A percentile compares a stretch with the other conserved stretches of the same genome.
Evolutionary conservation across 2,797 vertebrate genomes (phyloP).

Genomic region (Helicolenus hilgendorfi): DNA sequence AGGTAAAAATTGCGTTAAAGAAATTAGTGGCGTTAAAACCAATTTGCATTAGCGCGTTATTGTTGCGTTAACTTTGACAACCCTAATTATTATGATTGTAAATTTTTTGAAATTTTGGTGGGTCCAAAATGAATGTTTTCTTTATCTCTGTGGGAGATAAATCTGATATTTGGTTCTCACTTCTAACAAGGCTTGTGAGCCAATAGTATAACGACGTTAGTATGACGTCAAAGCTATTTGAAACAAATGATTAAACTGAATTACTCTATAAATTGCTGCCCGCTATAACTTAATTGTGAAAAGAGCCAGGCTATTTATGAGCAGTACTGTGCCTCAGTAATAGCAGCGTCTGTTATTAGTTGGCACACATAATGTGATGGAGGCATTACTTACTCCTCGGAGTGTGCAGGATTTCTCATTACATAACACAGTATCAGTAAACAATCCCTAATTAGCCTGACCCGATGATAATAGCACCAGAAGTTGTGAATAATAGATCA

Average conservation of each 20-base stretch:
- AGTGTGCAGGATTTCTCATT: constrained; percentile 61
- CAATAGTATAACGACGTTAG: too few species aligned
- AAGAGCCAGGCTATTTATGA: background rate
- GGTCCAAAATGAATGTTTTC: too few species aligned
- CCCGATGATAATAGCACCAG: constrained; percentile 39
- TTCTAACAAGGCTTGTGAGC: too few species aligned
- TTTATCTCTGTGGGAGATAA: too few species aligned
- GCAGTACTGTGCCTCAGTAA: background rate
- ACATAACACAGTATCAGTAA: constrained; percentile 66
- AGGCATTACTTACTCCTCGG: constrained; percentile 30
- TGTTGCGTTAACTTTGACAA: too few species aligned
- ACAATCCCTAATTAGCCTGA: constrained; percentile 68
- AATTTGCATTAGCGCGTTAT: too few species aligned
- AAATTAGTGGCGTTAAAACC: too few species aligned
- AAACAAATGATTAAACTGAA: background rate
- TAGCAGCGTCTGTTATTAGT: background rate
- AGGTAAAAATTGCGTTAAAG: too few species aligned
- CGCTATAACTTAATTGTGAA: background rate
- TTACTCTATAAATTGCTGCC: background rate
- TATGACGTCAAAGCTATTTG: background rate
- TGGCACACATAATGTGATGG: background rate
- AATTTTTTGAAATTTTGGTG: too few species aligned
- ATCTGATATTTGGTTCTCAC: too few species aligned
- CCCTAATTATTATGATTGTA: too few species aligned
- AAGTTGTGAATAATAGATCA: constrained; percentile 74